Base-by-base conservation (phyloP, 2,113 vertebrate species). In the Lasiurus cinereus region DNA sequence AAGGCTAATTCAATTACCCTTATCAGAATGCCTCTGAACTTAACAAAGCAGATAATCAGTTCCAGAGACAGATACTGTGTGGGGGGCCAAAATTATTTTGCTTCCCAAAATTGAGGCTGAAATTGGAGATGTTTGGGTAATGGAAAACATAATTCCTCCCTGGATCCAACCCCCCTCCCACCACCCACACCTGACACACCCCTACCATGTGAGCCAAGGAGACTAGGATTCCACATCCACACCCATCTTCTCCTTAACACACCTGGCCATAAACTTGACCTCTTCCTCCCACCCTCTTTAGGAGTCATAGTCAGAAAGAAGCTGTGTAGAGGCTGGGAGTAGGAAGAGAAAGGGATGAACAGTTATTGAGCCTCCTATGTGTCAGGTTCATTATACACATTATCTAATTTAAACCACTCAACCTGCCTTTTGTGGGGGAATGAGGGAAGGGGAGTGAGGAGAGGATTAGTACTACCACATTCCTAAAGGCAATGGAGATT, bases 41-140 rank as follows among this genome's bases (percentile, higher is more conserved):
- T 98, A 98, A 98, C 98, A 98, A 98, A 98, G 98, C 97, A 98
- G 98, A 98, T 98, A 98, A 98, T 98, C 98, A 98, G 97, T 98
- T 98, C 98, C 98, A 98, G 98, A 98, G 98, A 96, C 97, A 97
- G 96, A 98, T 98, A 98, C 97, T 96, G 95, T 83, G 97, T 98
- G 98, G 98, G 98, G 97, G 98, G 98, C 97, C 97, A 97, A 98
- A 97, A 97, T 98, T 97, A 98, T 98, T 98, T 98, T 97, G 91
- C 97, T 98, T 98, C 89, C 31, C 97, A 96, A 98, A 98, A 96
- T 96, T 98, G 96, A 98, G 93, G 86, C 97, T 98, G 98, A 98
- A 98, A 98, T 97, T 77, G 97, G 97, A 98, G 98, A 98, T 91
- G 97, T 97, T 91, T 97, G 96, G 91, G 94, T 98, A 98, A 98